Conservation (phyloP, 2,113 vertebrate species). For the Ranitomeya variabilis region DNA sequence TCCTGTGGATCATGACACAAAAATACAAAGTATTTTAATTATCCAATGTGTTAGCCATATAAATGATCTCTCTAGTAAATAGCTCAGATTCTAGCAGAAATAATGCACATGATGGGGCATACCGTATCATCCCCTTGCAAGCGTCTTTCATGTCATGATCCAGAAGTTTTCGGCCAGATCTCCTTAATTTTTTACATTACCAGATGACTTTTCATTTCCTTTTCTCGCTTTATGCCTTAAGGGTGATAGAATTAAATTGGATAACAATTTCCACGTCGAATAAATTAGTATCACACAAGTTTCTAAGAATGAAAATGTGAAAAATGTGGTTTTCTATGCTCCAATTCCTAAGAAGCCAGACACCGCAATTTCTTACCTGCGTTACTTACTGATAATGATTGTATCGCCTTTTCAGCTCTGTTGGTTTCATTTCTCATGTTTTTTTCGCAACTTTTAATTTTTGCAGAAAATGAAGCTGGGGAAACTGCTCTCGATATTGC, state of each 20-base stretch:
- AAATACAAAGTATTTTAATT: no score
- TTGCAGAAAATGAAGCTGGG: slow-evolving; percentile 68
- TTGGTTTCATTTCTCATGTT: background rate
- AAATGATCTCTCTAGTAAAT: no score
- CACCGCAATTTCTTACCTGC: background rate
- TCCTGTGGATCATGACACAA: no score
- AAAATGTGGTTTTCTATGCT: background rate
- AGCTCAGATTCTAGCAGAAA: no score
- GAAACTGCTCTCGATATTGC: slow-evolving; percentile 69
- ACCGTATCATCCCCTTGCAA: background rate
- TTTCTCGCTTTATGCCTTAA: background rate
- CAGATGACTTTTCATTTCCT: background rate
- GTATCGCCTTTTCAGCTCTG: background rate
- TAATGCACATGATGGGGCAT: background rate
- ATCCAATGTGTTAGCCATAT: no score
- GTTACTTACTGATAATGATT: background rate
- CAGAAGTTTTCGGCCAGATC: background rate
- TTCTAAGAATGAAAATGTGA: background rate
- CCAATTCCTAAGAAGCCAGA: background rate
- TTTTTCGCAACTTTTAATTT: background rate
- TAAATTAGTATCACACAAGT: background rate
- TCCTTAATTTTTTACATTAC: background rate
- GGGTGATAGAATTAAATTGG: background rate
- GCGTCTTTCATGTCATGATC: background rate
- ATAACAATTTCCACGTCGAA: background rate